Base-by-base conservation (phyloP, 2,888 invertebrate genomes). In the Chymomyza procnemis region DNA sequence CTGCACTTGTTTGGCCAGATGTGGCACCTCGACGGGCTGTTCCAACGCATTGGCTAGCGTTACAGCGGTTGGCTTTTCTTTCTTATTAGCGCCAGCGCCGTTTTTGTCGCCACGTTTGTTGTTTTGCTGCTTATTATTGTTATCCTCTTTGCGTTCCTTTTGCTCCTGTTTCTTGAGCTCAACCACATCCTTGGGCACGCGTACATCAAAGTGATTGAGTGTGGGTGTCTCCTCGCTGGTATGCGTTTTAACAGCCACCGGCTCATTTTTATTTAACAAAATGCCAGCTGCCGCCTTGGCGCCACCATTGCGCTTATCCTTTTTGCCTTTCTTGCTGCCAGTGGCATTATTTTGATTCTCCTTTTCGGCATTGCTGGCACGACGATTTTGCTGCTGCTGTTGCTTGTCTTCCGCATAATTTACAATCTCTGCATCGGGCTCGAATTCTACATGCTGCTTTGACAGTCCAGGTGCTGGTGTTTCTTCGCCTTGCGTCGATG, bases 171-270 rank as follows among this genome's bases (percentile, higher is more conserved):
- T 90, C 67, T 90, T 90, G 19, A 91, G 67, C 68, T 91, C 91
- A 6, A 91, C 70, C 74, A 96, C 96, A 92, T 97, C 97, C 92
- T 96, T 96, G 61, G 97, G 96, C 79, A 94, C 94, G 90, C 93
- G 94, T 88, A 94, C 92, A 88, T 95, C 95, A 91, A 96, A 96
- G 91, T 95, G 94, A 93, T 96, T 96, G 60, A 92, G 79, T 1
- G 71, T 21, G 0, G 86, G 86, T 2, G 84, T 69, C 68, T 93
- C 73, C 9, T 80, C 85, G 0, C 26, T 2, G 63, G 41, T 8
- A 58, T 66, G n/a, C 87, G 87, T 50, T 41, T 88, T 88, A 0
- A 88, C 73, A 19, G 80, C 55, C 50, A 85, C 71, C 0, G 88
- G 70, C 62, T 91, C 90, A 66, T 86, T 86, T 72, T 91, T 91